A percentile compares a stretch with the other conserved stretches of the same genome.
These are phyloP conservation scores for Aporophyla lueneburgensis DNA, from an alignment of 2,888 invertebrate genomes.

Conservation along the genomic window DNA sequence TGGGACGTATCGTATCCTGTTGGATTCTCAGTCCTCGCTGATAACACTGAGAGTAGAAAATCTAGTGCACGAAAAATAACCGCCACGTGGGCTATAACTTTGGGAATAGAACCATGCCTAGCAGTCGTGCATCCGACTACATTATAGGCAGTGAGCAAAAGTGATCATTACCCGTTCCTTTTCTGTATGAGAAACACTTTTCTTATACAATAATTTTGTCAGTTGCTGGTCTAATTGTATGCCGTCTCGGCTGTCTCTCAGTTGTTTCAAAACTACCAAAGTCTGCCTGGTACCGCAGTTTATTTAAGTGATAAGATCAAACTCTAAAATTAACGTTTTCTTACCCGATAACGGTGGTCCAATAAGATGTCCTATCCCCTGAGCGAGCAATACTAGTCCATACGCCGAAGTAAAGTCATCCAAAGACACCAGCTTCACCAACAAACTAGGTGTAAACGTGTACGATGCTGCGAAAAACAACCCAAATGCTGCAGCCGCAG, in stretches of 20 bases:
- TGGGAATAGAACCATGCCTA: neutral
- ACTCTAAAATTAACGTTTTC: slow-evolving; percentile 9
- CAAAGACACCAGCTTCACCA: slow-evolving; percentile 96
- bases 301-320: neutral
- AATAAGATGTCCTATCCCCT: slow-evolving; percentile 97
- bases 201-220: neutral
- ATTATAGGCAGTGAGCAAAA: too few species aligned
- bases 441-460: slow-evolving; percentile 96
- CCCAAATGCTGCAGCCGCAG: slow-evolving; percentile 93
- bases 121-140: too few species aligned
- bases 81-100: too few species aligned
- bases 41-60: too few species aligned
- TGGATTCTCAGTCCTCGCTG: too few species aligned
- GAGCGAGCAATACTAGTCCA: slow-evolving; percentile 96
- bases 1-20: too few species aligned
- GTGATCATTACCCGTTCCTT: neutral
- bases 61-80: too few species aligned
- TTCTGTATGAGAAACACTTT: neutral
- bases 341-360: slow-evolving; percentile 98
- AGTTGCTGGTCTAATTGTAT: neutral
- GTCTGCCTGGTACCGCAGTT: neutral
- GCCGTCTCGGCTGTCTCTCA: neutral
- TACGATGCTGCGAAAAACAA: slow-evolving; percentile 97
- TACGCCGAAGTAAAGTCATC: slow-evolving; percentile 98
- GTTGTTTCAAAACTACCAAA: neutral